phyloP scores from a whole-genome alignment of 2,113 vertebrate species.

The Trochalopteron elliotii region DNA sequence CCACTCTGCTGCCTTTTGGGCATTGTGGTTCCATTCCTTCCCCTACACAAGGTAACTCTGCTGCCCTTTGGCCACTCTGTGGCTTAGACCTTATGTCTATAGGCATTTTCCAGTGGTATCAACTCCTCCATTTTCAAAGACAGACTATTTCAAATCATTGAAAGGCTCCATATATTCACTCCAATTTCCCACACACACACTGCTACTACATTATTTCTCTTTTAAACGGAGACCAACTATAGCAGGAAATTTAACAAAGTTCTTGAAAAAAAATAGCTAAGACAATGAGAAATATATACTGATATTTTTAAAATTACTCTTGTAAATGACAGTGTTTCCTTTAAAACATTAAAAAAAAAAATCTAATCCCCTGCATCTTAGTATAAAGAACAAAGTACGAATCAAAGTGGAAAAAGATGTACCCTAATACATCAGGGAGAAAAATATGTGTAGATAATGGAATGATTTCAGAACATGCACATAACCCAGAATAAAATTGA shows the following conservation, averaged over 20 bases:
- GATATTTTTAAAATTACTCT: background rate
- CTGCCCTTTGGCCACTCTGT: background rate
- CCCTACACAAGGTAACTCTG: background rate
- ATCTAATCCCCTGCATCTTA: background rate
- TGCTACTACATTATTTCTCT: background rate
- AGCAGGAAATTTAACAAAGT: background rate
- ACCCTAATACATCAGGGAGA: background rate
- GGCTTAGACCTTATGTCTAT: fast-evolving
- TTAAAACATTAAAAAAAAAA: background rate
- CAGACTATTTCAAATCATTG: background rate
- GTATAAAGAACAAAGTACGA: background rate
- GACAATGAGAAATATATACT: background rate
- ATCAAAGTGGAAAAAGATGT: background rate
- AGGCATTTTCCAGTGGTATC: background rate
- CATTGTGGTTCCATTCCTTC: background rate
- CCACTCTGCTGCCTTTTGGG: background rate
- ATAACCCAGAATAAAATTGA: background rate
- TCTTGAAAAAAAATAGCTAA: background rate
- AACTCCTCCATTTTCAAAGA: background rate
- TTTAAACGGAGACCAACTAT: background rate
- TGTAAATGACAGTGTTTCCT: background rate
- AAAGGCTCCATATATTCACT: background rate
- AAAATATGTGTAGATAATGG: background rate
- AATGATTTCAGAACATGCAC: background rate
- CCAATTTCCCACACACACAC: fast-evolving